A percentile compares a stretch with the other conserved stretches of the same genome.
phyloP scores from a whole-genome alignment of 2,888 invertebrate species.

The Trichogramma dendrolimi region DNA sequence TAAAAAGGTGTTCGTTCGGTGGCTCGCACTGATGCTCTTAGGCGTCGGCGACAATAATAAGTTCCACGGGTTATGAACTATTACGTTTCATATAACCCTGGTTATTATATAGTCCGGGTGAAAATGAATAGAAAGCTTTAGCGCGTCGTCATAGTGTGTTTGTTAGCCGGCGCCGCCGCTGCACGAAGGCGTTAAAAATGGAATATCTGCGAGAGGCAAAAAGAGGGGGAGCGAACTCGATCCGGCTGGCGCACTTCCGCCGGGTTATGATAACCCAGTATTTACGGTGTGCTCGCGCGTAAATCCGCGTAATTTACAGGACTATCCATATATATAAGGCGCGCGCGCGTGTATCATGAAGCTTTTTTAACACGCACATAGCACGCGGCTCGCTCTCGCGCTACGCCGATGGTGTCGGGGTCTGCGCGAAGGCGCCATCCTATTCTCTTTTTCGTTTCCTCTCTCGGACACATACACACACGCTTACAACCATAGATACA shows the following conservation, averaged over 20 bases:
- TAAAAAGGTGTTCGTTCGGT: too few species aligned
- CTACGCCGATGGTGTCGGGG: too few species aligned
- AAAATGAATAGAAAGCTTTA: conserved; percentile 45
- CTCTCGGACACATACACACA: background rate
- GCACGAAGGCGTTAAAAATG: background rate
- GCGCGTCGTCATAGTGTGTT: conserved; percentile 35
- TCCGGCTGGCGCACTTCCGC: conserved; percentile 34
- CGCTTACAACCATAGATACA: too few species aligned
- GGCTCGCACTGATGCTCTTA: too few species aligned
- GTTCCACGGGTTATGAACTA: conserved; percentile 40
- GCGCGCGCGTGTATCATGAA: conserved; percentile 8
- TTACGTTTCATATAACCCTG: conserved; percentile 44
- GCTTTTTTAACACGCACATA: background rate
- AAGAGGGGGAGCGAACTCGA: conserved; percentile 12
- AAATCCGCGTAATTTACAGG: conserved; percentile 46
- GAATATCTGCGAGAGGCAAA: too few species aligned
- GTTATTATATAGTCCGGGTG: conserved; percentile 30
- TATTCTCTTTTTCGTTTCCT: background rate
- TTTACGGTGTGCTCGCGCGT: conserved; percentile 42
- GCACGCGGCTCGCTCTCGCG: too few species aligned
- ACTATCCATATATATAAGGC: conserved; percentile 5
- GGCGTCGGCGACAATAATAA: too few species aligned
- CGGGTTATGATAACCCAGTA: conserved; percentile 50
- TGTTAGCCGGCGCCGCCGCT: conserved; percentile 30
- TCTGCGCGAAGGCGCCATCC: background rate